These are phyloP conservation scores for Botia almorhae DNA, from an alignment of 2,797 vertebrate species.

Conservation along the genomic window DNA sequence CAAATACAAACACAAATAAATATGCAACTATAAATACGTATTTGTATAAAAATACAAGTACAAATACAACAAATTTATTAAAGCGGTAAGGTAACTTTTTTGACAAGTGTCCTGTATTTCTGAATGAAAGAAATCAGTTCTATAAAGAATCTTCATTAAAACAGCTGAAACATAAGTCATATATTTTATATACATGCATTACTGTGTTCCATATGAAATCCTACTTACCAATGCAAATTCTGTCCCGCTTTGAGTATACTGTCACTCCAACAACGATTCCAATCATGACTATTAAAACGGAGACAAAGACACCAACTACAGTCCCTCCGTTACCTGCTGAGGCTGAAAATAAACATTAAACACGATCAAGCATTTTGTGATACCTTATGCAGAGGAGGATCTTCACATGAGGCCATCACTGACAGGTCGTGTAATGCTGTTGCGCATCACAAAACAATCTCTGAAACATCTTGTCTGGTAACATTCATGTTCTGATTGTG, in stretches of 20 bases:
- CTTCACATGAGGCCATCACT: neutral
- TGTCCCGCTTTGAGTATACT: slow-evolving; percentile 71
- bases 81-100: too few species aligned
- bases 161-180: too few species aligned
- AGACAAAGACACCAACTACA: slow-evolving; percentile 74
- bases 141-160: neutral
- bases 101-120: too few species aligned
- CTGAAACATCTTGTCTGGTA: slow-evolving; percentile 16
- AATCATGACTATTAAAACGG: slow-evolving; percentile 69
- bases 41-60: neutral
- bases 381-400: neutral
- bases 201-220: neutral
- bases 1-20: neutral
- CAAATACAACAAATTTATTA: neutral
- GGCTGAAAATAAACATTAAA: slow-evolving; percentile 54
- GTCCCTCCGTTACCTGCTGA: slow-evolving; percentile 69
- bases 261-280: slow-evolving; percentile 66
- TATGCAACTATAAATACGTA: neutral
- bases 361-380: neutral
- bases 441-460: neutral
- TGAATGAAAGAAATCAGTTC: too few species aligned
- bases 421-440: neutral
- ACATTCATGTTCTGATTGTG: slow-evolving; percentile 1
- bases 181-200: neutral
- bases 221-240: slow-evolving; percentile 75